Evolutionary conservation across 53 echinoderm and acorn worm genomes (phyloP).

Genomic region (Patiria pectinifera): DNA sequence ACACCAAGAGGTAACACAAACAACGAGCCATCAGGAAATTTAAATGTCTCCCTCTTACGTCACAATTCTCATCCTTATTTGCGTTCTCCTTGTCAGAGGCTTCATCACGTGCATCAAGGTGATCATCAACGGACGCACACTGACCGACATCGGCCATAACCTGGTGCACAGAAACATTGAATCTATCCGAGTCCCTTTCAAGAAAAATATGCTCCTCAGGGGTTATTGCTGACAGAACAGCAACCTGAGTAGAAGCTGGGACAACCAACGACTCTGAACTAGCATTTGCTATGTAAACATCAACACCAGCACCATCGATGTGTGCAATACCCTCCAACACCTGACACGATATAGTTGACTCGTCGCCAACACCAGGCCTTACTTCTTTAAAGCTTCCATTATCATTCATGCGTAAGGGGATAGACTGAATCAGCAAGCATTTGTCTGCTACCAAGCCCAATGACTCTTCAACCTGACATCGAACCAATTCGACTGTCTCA

Average conservation of each 20-base stretch:
- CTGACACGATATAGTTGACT: neutral
- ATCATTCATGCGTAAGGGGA: neutral
- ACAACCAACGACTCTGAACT: constrained; percentile 18
- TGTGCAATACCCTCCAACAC: constrained; percentile 21
- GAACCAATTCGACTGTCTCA: neutral
- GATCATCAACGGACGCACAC: neutral
- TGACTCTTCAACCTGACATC: neutral
- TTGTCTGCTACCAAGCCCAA: neutral
- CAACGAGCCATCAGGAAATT: constrained; percentile 16
- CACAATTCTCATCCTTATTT: neutral
- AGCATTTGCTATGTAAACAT: constrained; percentile 42
- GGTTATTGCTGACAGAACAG: neutral
- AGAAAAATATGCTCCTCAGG: constrained; percentile 39
- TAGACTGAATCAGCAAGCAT: neutral
- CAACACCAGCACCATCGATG: constrained; percentile 20
- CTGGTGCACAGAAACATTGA: constrained; percentile 24
- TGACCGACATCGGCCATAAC: constrained; percentile 12
- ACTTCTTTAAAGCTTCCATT: constrained; percentile 14
- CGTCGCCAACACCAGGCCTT: neutral
- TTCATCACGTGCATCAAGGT: neutral
- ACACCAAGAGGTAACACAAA: constrained; percentile 37
- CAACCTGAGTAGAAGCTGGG: constrained; percentile 18
- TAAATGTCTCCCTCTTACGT: constrained; percentile 16
- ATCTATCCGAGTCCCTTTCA: neutral
- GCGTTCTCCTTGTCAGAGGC: neutral